Evolutionary conservation across 2,888 invertebrate genomes (phyloP), one percentile per base, ranked within the genome.

Genomic region (Nasonia oneida): DNA sequence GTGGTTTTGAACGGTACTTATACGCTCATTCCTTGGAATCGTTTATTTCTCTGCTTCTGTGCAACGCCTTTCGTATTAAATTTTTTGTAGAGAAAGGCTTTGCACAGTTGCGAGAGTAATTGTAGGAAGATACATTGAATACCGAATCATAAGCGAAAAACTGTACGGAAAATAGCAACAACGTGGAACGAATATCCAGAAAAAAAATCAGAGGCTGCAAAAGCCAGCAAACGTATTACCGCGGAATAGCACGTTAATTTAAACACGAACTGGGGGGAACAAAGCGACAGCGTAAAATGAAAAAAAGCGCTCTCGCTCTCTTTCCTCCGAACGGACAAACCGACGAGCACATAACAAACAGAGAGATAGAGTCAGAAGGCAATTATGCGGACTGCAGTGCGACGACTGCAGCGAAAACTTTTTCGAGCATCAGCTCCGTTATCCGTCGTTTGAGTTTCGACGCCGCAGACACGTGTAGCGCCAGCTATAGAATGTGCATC

Each of bases 381-480:
- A 73, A 47, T 73, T 47, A 73, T 42, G 47, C 42, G 14, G 42
- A 47, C 8, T 39, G 18, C 53, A 61, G 23, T 23, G 37, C 71
- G 71, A 71, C 71, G 12, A 18, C 70, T 15, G 39, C 73, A 42
- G 18, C n/a, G 29, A 67, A 73, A 47, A 73, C 47, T 47, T 39
- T 42, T 42, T 14, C n/a, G n/a, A 3, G 39, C 33, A 33, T 29
- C 47, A 23, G 8, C 23, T 23, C 61, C 1, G 2, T 3, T n/a
- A 57, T 67, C 67, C 73, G n/a, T 14, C 23, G 47, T 73, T 73
- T 73, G 73, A 73, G 47, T 47, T 73, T 73, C 47, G 47, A 23
- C 42, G 23, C 8, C 39, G 71, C 33, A 71, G 39, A 42, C 71
- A 73, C 71, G 71, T 73, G 71, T 23, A 23, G 10, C 23, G 12